Percentiles rank a stretch among this genome's conserved stretches.
These are phyloP conservation scores for Lacanobia oleracea DNA, from an alignment of 2,888 invertebrate species.

Conservation along the genomic window DNA sequence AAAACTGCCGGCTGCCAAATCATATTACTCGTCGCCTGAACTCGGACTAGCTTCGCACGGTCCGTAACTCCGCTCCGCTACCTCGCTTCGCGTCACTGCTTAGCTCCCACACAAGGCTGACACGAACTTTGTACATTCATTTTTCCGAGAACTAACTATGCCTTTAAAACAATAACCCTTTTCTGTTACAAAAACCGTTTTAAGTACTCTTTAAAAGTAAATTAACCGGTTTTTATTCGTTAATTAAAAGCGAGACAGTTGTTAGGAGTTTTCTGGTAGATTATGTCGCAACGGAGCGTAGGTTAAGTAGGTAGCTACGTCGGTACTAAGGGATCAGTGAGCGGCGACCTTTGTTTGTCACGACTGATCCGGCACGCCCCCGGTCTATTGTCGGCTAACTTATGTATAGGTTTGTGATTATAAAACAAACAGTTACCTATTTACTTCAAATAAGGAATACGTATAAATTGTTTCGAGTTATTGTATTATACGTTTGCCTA, in stretches of 20 bases:
- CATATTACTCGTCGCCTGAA: no score
- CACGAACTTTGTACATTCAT: not conserved
- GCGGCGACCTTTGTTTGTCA: constrained; percentile 65
- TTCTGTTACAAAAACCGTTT: constrained; percentile 43
- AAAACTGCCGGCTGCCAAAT: no score
- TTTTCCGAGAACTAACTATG: constrained; percentile 3
- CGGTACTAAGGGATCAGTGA: constrained; percentile 37
- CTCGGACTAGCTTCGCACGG: no score
- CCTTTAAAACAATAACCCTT: constrained; percentile 25
- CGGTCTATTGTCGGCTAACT: constrained; percentile 11
- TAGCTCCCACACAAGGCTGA: not conserved
- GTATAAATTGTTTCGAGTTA: no score
- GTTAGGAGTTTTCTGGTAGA: constrained; percentile 65
- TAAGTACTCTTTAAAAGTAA: constrained; percentile 60
- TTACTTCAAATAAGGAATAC: no score
- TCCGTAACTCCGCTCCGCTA: no score
- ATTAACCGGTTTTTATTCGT: constrained; percentile 65
- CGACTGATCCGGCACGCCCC: constrained; percentile 40
- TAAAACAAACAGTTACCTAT: constrained; percentile 15
- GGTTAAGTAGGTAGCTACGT: constrained; percentile 34
- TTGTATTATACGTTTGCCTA: not conserved
- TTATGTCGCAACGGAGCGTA: constrained; percentile 61
- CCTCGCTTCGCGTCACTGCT: no score
- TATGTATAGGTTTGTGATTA: constrained; percentile 25
- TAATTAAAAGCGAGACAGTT: constrained; percentile 69